phyloP scores from a whole-genome alignment of 30 jellyfish, hydroid and myxozoan species.

The Turritopsis dohrnii region DNA sequence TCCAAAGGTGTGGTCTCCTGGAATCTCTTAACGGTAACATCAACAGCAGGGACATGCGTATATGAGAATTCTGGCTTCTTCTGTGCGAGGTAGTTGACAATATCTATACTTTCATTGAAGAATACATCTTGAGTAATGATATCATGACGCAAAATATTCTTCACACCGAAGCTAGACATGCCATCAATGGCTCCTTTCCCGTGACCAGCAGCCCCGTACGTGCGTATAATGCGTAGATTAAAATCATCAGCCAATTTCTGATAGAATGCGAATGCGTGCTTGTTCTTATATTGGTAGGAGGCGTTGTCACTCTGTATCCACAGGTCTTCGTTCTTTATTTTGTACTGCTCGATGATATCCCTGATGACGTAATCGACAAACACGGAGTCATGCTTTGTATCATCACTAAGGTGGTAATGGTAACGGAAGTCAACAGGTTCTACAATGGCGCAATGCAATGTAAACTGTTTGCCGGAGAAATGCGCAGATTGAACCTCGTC shows the following conservation, averaged over 20 bases:
- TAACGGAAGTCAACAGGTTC: conserved; percentile 7
- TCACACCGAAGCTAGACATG: conserved; percentile 29
- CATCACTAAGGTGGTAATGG: conserved; percentile 31
- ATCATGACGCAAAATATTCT: conserved; percentile 13
- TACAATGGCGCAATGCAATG: conserved; percentile 32
- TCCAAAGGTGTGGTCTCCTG: neutral
- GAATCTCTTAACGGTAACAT: neutral
- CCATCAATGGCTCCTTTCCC: conserved; percentile 29
- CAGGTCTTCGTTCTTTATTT: conserved; percentile 22
- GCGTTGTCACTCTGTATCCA: conserved; percentile 34
- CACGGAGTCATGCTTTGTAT: conserved; percentile 25
- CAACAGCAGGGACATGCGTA: neutral
- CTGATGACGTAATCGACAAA: conserved; percentile 21
- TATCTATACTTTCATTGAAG: neutral
- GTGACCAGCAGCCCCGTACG: conserved; percentile 41
- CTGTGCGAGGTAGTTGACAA: conserved; percentile 8
- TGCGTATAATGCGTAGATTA: conserved; percentile 21
- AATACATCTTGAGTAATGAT: conserved; percentile 26
- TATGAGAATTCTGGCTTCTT: conserved; percentile 1
- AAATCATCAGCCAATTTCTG: conserved; percentile 23
- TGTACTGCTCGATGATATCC: conserved; percentile 11
- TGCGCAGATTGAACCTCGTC: too few relatives aligned
- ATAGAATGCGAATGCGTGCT: conserved; percentile 11
- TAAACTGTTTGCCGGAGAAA: too few relatives aligned
- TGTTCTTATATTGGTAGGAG: conserved; percentile 7